Evolutionary conservation across 2,888 invertebrate genomes (phyloP), one percentile per base, ranked within the genome.

Genomic region (Silvanus unidentatus): DNA sequence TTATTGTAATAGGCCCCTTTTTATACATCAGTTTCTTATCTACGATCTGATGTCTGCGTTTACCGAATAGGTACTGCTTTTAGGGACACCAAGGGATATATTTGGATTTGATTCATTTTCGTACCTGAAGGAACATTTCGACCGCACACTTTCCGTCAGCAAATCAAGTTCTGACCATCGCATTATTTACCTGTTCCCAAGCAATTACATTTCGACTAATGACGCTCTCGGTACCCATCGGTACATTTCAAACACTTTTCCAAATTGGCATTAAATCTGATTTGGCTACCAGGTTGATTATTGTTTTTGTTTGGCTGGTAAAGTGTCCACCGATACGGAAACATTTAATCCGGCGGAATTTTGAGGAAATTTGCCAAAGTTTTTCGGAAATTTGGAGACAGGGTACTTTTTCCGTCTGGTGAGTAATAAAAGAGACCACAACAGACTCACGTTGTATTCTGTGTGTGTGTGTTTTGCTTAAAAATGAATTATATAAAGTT

Each of bases 1-100:
- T 46, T 48, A 45, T 43, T 47, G 51, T 51, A 48, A 48, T 51
- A 48, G 44, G 47, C 50, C 38, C 37, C 42, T 37, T 47, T 51
- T 22, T 22, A 22, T 5, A 22, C 8, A 22, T 22, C n/a, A 22
- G 3, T 32, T 32, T 32, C 32, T 32, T 32, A 32, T 32, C 32
- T n/a, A 32, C 4, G 5, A 32, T 32, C 32, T 12, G 32, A 12
- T 32, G 32, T 32, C 32, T 32, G 10, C 13, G 11, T 32, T 32
- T 32, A 12, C 32, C 32, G 32, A 32, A 32, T 8, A 32, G 5
- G 10, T 8, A 22, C 22, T n/a, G 11, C 3, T 32, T 32, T 32
- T 9, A n/a, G n/a, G 11, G 6, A 32, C n/a, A 5, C 13, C 10
- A n/a, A n/a, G 13, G 11, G 3, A 5, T 3, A 32, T 32, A 32